phyloP scores from a whole-genome alignment of 2,888 invertebrate species.

The Oligia fasciuncula region DNA sequence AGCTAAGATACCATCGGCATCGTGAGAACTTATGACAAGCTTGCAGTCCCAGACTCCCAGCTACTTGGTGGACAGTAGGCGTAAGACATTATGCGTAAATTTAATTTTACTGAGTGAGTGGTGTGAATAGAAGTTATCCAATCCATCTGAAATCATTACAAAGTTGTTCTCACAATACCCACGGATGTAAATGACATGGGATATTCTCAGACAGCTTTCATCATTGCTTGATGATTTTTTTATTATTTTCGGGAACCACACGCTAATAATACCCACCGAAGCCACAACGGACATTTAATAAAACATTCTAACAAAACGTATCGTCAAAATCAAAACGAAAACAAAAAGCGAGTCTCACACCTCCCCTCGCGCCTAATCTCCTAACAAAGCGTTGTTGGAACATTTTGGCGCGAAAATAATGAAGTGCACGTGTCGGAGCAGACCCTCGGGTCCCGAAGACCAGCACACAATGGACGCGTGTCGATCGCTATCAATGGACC shows the following conservation, averaged over 20 bases:
- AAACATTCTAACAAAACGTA: conserved; percentile 64
- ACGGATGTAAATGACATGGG: conserved; percentile 22
- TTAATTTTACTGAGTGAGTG: conserved; percentile 21
- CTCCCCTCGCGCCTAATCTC: conserved; percentile 88
- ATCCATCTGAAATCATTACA: conserved; percentile 23
- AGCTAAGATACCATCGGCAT: conserved; percentile 26
- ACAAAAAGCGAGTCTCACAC: conserved; percentile 68
- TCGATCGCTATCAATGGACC: conserved; percentile 84
- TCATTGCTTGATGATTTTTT: background rate
- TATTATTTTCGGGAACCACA: background rate
- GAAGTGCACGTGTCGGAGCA: conserved; percentile 84
- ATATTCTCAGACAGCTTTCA: conserved; percentile 2
- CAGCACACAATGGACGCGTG: conserved; percentile 81
- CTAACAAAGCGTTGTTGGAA: conserved; percentile 88
- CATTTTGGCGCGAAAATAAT: conserved; percentile 90
- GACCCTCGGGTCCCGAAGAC: conserved; percentile 68
- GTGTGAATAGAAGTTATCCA: conserved; percentile 13
- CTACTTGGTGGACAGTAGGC: conserved; percentile 16
- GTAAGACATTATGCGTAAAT: conserved; percentile 37
- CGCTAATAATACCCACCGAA: conserved; percentile 36
- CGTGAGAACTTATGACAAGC: conserved; percentile 42
- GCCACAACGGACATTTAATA: conserved; percentile 58
- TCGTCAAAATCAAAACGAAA: conserved; percentile 65
- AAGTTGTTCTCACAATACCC: conserved; percentile 35
- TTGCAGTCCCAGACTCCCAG: background rate